phyloP scores from a whole-genome alignment of 1,140 invertebrate genomes.

The Myzus persicae region DNA sequence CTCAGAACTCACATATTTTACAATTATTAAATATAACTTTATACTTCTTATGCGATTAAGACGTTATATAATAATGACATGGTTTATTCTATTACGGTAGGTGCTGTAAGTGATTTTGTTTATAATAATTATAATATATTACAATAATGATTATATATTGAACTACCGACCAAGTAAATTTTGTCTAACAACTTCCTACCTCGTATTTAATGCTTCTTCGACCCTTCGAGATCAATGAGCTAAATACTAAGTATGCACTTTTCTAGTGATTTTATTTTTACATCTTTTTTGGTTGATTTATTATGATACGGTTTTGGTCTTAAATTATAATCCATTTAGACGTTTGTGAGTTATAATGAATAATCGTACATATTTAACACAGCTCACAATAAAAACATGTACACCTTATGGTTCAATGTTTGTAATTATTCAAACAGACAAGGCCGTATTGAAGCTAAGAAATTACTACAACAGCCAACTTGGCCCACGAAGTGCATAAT shows the following conservation, averaged over 20 bases:
- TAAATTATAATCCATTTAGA: neutral
- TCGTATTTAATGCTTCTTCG: neutral
- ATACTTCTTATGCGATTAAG: no score
- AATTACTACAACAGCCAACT: neutral
- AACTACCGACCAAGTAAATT: neutral
- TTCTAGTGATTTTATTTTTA: neutral
- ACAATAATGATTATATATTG: neutral
- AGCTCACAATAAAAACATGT: neutral
- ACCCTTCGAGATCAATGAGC: neutral
- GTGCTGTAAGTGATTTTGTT: no score
- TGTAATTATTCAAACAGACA: constrained; percentile 5
- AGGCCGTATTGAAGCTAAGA: neutral
- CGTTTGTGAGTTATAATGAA: neutral
- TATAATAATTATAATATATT: no score
- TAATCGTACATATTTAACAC: neutral
- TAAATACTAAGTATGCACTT: neutral
- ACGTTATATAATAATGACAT: no score
- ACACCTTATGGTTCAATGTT: neutral
- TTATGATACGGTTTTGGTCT: neutral
- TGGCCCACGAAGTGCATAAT: neutral
- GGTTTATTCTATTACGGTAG: no score
- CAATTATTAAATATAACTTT: no score
- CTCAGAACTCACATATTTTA: no score
- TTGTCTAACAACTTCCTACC: neutral
- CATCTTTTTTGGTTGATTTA: neutral